A percentile compares a stretch with the other conserved stretches of the same genome.
These are phyloP conservation scores for Ictalurus furcatus DNA, from an alignment of 2,113 vertebrate species.

Conservation along the genomic window DNA sequence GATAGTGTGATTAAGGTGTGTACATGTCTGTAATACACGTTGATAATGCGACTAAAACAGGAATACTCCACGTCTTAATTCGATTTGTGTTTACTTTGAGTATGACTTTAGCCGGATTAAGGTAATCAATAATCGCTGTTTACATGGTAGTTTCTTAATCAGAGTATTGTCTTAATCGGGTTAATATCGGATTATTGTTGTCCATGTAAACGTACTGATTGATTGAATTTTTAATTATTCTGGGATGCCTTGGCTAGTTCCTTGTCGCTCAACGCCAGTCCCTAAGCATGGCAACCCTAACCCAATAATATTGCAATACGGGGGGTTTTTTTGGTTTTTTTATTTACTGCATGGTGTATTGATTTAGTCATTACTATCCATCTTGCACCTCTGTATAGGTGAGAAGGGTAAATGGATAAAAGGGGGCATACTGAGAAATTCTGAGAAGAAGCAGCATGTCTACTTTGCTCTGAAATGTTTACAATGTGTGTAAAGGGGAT, in stretches of 20 bases:
- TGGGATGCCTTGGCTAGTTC: neutral
- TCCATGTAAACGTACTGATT: no score
- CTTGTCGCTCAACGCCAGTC: neutral
- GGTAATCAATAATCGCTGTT: no score
- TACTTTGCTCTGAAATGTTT: conserved; percentile 66
- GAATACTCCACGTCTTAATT: no score
- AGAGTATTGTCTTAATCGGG: no score
- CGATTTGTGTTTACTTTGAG: no score
- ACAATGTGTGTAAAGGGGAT: conserved; percentile 73
- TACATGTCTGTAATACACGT: no score
- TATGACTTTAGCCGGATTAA: no score
- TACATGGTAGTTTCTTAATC: no score
- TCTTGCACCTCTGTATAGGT: neutral
- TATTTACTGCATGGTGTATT: neutral
- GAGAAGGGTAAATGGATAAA: neutral
- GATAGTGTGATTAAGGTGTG: no score
- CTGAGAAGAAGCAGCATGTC: conserved; percentile 40
- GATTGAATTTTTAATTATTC: neutral
- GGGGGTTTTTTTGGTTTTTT: neutral
- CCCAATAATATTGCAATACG: neutral
- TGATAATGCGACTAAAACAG: no score
- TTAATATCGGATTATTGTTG: no score
- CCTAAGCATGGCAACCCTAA: no score
- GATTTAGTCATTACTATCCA: neutral
- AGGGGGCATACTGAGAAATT: conserved; percentile 20